A percentile compares a stretch with the other conserved stretches of the same genome.
Conservation (phyloP, 1,140 invertebrate genomes). For the Coenobita brevimanus region DNA sequence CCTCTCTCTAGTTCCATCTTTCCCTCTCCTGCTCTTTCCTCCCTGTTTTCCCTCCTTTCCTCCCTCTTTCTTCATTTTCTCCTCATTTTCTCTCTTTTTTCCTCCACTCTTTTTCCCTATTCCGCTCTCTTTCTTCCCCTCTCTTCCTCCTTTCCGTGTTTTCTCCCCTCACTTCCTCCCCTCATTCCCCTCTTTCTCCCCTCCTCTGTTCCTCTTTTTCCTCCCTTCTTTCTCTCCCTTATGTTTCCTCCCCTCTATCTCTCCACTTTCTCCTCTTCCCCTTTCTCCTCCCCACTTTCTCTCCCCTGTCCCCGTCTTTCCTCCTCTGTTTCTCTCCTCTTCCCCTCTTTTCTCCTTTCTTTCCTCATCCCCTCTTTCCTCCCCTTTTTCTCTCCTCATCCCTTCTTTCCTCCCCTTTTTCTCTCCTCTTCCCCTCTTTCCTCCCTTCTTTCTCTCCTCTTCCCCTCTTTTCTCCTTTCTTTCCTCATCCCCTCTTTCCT, state of each 20-base stretch:
- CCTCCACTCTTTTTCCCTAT: background rate
- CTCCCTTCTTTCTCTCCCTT: background rate
- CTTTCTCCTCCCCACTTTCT: background rate
- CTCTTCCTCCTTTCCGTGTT: background rate
- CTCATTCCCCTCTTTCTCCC: background rate
- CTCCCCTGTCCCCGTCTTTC: background rate
- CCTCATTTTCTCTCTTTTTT: too few relatives aligned
- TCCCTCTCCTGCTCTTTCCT: too few relatives aligned
- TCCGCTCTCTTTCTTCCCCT: background rate
- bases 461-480: background rate
- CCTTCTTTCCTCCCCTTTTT: background rate
- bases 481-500: background rate
- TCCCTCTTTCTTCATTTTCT: too few relatives aligned
- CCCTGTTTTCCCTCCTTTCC: too few relatives aligned
- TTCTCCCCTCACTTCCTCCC: background rate
- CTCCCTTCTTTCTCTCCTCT: background rate
- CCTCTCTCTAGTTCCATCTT: too few relatives aligned
- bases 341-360: too few relatives aligned
- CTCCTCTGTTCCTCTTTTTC: background rate
- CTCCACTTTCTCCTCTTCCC: background rate
- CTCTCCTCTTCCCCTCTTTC: too few relatives aligned
- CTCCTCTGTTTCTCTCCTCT: background rate
- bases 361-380: too few relatives aligned
- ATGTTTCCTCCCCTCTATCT: background rate
- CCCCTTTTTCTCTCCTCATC: background rate